A percentile compares a stretch with the other conserved stretches of the same genome.
Evolutionary conservation across 1,140 invertebrate genomes (phyloP).

Genomic region (Gryon sp.): DNA sequence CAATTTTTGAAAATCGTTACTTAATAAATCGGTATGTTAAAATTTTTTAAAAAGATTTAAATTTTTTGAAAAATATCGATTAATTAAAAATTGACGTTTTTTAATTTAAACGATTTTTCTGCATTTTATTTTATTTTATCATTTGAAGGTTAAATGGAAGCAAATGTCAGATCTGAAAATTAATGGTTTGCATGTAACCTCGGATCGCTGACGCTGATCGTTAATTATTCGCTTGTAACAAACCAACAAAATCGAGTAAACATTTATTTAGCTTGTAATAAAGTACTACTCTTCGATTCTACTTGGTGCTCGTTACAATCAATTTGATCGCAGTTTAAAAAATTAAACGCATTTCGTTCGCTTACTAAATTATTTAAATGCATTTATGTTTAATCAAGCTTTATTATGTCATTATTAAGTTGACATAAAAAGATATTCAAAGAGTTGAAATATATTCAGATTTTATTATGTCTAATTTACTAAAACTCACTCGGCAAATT

Average conservation of each 20-base stretch:
- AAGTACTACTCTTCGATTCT: slow-evolving; percentile 13
- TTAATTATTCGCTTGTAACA: slow-evolving; percentile 45
- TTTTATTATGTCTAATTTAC: no score
- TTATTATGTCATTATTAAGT: no score
- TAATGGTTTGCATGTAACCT: slow-evolving; percentile 28
- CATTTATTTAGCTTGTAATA: slow-evolving; percentile 30
- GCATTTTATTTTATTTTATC: not conserved
- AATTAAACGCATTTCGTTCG: slow-evolving; percentile 2
- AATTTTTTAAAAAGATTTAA: no score
- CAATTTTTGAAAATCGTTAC: no score
- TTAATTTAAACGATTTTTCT: no score
- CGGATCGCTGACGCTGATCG: not conserved
- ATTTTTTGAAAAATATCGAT: no score
- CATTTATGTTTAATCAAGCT: no score
- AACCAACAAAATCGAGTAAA: slow-evolving; percentile 34
- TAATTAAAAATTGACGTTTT: not conserved
- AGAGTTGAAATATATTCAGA: no score
- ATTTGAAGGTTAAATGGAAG: slow-evolving; percentile 1
- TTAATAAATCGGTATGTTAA: no score
- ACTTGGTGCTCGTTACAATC: slow-evolving; percentile 21
- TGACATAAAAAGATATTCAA: no score
- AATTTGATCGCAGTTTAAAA: slow-evolving; percentile 21
- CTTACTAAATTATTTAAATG: not conserved
- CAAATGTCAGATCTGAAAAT: slow-evolving; percentile 36
- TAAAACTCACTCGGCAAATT: no score